Evolutionary conservation across 2,888 invertebrate genomes (phyloP).

Genomic region (Argyra leucocephala): DNA sequence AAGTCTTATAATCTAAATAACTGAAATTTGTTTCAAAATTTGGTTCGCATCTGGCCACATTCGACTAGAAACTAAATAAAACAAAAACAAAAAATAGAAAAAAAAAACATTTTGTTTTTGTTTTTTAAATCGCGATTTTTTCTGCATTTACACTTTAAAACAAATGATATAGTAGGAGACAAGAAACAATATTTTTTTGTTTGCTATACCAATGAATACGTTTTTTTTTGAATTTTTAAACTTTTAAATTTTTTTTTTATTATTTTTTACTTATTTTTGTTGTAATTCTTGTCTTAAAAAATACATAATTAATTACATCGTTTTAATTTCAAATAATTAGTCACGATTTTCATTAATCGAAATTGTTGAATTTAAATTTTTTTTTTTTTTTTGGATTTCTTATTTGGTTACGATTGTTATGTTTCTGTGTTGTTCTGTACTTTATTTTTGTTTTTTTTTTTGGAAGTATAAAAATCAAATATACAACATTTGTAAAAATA

Average conservation of each 20-base stretch:
- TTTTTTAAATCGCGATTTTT: neutral
- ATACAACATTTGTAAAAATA: no score
- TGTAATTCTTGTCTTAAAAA: slow-evolving; percentile 21
- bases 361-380: neutral
- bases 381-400: neutral
- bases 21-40: no score
- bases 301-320: slow-evolving; percentile 46
- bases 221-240: no score
- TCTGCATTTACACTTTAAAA: neutral
- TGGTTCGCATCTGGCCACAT: no score
- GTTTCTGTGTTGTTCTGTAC: neutral
- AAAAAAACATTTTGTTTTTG: neutral
- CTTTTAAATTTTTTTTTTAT: no score
- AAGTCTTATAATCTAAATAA: no score
- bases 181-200: neutral
- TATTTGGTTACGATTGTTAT: no score
- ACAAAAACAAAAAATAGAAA: no score
- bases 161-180: slow-evolving; percentile 1
- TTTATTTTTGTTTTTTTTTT: no score
- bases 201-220: no score
- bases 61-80: no score
- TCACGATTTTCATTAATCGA: slow-evolving; percentile 36
- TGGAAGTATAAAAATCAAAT: no score
- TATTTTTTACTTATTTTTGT: neutral
- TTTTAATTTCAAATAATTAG: slow-evolving; percentile 44